Conservation (phyloP, 1,140 invertebrate genomes). For the Pantala flavescens region DNA sequence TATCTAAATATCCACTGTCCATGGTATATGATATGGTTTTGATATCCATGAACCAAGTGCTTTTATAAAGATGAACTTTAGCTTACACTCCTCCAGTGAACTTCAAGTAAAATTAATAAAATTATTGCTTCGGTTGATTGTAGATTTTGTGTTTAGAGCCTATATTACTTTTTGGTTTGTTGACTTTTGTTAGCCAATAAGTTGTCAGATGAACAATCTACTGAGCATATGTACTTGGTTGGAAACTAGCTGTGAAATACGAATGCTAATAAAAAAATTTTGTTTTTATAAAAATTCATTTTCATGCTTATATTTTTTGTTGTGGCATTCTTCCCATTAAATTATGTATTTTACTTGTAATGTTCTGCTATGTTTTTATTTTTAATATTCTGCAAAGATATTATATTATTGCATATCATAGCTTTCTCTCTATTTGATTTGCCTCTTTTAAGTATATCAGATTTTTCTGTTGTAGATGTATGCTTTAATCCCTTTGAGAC, state of each 20-base stretch:
- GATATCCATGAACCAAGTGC: background rate
- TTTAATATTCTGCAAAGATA: no score
- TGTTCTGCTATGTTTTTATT: no score
- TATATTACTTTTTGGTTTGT: background rate
- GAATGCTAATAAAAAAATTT: conserved; percentile 4
- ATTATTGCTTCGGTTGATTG: background rate
- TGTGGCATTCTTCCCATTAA: no score
- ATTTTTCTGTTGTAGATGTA: no score
- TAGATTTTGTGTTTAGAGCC: background rate
- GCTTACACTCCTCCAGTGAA: background rate
- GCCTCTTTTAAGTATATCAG: no score
- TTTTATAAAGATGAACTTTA: background rate
- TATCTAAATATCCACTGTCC: background rate
- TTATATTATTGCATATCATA: no score
- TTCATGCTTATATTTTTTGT: background rate
- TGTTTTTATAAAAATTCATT: background rate
- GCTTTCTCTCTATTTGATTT: no score
- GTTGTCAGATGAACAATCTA: background rate
- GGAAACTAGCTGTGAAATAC: background rate
- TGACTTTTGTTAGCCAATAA: background rate
- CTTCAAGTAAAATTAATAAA: background rate
- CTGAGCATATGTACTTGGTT: background rate
- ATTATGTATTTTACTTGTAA: no score
- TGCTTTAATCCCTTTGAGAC: no score
- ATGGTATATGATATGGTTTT: background rate